Evolutionary conservation across 1,140 invertebrate species (phyloP).

Genomic region (Nasonia longicornis): DNA sequence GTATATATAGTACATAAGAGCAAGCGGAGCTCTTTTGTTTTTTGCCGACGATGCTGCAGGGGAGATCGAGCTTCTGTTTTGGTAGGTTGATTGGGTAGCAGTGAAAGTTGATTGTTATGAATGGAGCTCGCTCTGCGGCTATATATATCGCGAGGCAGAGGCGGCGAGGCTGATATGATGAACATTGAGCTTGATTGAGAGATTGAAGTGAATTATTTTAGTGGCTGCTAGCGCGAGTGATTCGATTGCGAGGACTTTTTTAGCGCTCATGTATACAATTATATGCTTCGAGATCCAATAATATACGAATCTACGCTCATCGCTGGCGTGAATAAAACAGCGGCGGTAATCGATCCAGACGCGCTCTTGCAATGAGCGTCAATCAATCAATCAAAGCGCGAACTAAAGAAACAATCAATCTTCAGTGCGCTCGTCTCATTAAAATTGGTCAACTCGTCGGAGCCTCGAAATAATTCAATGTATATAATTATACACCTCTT

Average conservation of each 20-base stretch:
- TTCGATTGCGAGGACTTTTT: neutral
- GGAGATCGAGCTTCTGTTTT: neutral
- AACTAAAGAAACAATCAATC: conserved; percentile 16
- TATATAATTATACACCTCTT: no score
- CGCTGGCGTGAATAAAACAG: neutral
- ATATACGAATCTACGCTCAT: neutral
- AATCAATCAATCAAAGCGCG: conserved; percentile 5
- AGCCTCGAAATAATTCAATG: neutral
- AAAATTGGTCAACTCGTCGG: neutral
- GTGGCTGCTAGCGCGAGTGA: neutral
- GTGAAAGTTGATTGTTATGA: neutral
- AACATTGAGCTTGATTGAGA: neutral
- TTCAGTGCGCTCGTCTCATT: neutral
- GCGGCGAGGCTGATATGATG: neutral
- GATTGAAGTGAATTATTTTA: neutral
- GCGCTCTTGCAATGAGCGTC: neutral
- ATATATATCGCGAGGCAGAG: no score
- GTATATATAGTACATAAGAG: neutral
- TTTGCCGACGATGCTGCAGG: neutral
- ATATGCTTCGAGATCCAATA: no score
- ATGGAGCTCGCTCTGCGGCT: neutral
- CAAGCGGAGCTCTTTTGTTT: neutral
- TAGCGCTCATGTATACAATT: neutral
- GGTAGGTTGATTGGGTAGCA: neutral
- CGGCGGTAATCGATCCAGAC: neutral